Evolutionary conservation across 2,888 invertebrate species (phyloP).

Genomic region (Erannis defoliaria): DNA sequence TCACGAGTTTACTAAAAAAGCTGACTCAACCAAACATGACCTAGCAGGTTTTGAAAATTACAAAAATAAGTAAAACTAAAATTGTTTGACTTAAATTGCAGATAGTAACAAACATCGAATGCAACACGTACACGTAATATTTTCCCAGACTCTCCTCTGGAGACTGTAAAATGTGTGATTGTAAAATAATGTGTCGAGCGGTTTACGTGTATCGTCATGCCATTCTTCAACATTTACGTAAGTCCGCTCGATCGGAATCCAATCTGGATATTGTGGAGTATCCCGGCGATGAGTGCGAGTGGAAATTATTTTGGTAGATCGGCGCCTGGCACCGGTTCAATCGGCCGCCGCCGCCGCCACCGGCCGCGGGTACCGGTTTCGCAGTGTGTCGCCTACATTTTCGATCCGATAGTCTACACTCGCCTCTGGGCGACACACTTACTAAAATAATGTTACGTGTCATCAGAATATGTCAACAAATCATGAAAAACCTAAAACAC

Average conservation of each 20-base stretch:
- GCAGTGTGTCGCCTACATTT: slow-evolving; percentile 64
- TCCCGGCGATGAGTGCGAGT: slow-evolving; percentile 64
- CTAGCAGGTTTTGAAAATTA: too few species aligned
- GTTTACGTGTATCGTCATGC: slow-evolving; percentile 19
- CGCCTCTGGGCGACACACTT: slow-evolving; percentile 60
- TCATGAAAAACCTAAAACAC: too few species aligned
- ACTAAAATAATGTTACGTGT: slow-evolving; percentile 61
- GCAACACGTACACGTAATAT: too few species aligned
- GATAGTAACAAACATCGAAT: too few species aligned
- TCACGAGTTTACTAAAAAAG: too few species aligned
- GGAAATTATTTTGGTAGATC: slow-evolving; percentile 79
- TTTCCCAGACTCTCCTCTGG: too few species aligned
- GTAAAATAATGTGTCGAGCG: slow-evolving; percentile 14
- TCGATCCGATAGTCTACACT: slow-evolving; percentile 58
- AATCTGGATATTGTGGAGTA: slow-evolving; percentile 59
- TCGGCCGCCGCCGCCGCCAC: slow-evolving; percentile 52
- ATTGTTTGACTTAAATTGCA: too few species aligned
- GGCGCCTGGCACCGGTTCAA: slow-evolving; percentile 80
- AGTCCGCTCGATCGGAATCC: slow-evolving; percentile 50
- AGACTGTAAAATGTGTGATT: too few species aligned
- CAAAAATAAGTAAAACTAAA: too few species aligned
- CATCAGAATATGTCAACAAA: slow-evolving; percentile 59
- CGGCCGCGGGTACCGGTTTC: slow-evolving; percentile 52
- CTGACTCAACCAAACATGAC: too few species aligned
- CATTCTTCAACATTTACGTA: slow-evolving; percentile 40